These are phyloP conservation scores for Atrina japonica DNA, from an alignment of 2,888 invertebrate species.

Conservation along the genomic window DNA sequence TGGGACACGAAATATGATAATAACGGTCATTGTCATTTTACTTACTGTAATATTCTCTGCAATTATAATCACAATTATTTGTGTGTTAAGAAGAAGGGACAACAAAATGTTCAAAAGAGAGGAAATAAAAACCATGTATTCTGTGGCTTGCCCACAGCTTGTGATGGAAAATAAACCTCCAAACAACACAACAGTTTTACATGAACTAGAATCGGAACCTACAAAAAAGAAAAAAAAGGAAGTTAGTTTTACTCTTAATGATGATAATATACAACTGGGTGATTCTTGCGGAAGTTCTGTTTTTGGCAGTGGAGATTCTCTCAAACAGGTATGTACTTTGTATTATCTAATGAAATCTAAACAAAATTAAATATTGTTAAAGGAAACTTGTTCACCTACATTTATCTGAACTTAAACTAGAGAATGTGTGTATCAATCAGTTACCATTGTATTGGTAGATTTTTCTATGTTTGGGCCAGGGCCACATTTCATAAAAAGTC, in stretches of 20 bases:
- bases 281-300: not conserved
- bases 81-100: slow-evolving; percentile 49
- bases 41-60: slow-evolving; percentile 60
- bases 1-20: slow-evolving; percentile 56
- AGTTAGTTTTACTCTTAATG: slow-evolving; percentile 63
- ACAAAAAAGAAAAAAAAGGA: slow-evolving; percentile 56
- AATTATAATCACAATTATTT: slow-evolving; percentile 56
- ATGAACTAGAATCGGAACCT: slow-evolving; percentile 24
- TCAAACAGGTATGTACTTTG: not conserved
- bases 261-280: slow-evolving; percentile 30
- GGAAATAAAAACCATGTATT: slow-evolving; percentile 1
- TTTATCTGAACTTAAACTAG: no score
- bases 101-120: slow-evolving; percentile 17
- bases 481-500: no score
- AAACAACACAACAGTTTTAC: slow-evolving; percentile 43
- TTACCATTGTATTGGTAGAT: no score
- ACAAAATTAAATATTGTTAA: no score
- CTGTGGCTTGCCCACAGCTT: not conserved
- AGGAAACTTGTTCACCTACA: no score
- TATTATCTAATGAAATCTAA: not conserved
- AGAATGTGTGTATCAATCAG: no score
- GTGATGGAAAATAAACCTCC: slow-evolving; percentile 8
- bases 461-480: no score
- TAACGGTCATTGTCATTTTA: slow-evolving; percentile 54
- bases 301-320: no score